Base-by-base conservation (phyloP, 2,113 vertebrate genomes). In the Nibea albiflora region DNA sequence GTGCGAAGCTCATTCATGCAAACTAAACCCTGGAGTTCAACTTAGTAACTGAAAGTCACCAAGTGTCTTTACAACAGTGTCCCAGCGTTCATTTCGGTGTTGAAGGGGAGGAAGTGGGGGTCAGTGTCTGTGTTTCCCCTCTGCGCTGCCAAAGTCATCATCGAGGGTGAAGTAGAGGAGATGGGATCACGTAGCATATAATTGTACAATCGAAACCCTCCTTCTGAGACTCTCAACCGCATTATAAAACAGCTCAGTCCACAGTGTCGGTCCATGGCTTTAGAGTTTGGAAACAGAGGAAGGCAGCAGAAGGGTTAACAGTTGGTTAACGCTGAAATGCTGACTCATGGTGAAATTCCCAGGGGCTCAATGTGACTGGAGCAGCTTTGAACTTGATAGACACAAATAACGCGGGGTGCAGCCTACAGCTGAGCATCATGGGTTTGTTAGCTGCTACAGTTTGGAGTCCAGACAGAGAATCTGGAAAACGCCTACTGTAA, bases 331-430 rank as follows among this genome's bases (percentile, higher is more conserved):
- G 78, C 11, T 24, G 65, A 85, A 85, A 83, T 73, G 84, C 71
- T 76, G 66, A 73, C 73, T 85, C 53, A 78, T 82, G 76, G 80
- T 78, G 78, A 86, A 85, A 85, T 68, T 85, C 89, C 56, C 85
- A 39, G 73, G 65, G 81, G 73, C 39, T 68, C 69, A 50, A 24
- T 44, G 62, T 69, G 80, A 88, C 47, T 19, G 52, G 42, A 76
- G 80, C 77, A 76, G 77, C 86, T 90, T 85, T 85, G 79, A 92
- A 87, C 86, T 57, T 63, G 60, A 78, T 31, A 85, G 84, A 90
- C 70, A 80, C 83, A 85, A 89, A 85, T 84, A 90, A 75, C 4
- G 15, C 53, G 83, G 68, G 76, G 85, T 47, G 39, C 63, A 78
- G 70, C 49, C 72, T n/a, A 58, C 60, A 73, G 77, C 58, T 46